These are phyloP conservation scores for Psylliodes chrysocephalus DNA, from an alignment of 2,888 invertebrate genomes.

Conservation along the genomic window DNA sequence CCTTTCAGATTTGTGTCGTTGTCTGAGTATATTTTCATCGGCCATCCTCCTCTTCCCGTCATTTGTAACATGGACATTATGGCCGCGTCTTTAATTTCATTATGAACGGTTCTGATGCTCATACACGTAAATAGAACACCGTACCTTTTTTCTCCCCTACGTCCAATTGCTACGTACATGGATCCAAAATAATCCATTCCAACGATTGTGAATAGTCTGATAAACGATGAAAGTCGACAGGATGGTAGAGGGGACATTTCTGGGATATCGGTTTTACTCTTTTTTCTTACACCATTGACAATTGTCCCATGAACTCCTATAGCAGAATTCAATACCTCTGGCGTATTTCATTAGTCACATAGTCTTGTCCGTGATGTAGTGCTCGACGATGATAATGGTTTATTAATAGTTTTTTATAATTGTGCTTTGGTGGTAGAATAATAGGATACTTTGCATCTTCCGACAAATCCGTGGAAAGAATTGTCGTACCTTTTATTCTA, in stretches of 20 bases:
- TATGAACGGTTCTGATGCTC: slow-evolving; percentile 7
- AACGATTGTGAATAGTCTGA: slow-evolving; percentile 20
- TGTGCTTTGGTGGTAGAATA: slow-evolving; percentile 8
- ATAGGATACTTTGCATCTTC: neutral
- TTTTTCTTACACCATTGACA: slow-evolving; percentile 17
- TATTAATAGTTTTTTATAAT: slow-evolving; percentile 4
- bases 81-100: slow-evolving; percentile 19
- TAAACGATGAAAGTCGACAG: neutral
- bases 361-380: neutral
- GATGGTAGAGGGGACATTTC: neutral
- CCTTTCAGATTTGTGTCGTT: slow-evolving; percentile 17
- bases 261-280: neutral
- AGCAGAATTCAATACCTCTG: slow-evolving; percentile 1
- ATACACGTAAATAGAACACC: slow-evolving; percentile 27
- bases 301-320: neutral
- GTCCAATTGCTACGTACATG: slow-evolving; percentile 21
- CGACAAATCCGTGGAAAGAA: too few species aligned
- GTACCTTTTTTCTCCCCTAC: slow-evolving; percentile 29
- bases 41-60: slow-evolving; percentile 13
- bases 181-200: slow-evolving; percentile 30
- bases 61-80: slow-evolving; percentile 21
- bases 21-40: slow-evolving; percentile 12
- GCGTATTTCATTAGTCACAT: neutral
- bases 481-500: slow-evolving; percentile 12
- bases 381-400: neutral